Conservation (phyloP, 2,797 vertebrate species). For the Melanotaenia boesemani region DNA sequence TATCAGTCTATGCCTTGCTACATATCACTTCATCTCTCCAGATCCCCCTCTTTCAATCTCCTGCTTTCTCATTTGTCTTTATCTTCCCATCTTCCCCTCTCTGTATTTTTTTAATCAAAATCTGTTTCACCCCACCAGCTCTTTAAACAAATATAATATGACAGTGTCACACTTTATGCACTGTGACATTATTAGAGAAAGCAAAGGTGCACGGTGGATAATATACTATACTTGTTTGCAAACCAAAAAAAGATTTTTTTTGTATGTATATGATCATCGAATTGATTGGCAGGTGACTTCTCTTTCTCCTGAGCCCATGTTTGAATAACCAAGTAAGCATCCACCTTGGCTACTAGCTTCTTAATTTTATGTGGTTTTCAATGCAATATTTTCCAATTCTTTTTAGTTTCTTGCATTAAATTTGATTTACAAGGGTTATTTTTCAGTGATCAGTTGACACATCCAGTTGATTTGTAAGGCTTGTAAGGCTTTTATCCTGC, state of each 20-base stretch:
- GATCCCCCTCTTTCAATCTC: slow-evolving; percentile 66
- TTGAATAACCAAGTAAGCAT: no score
- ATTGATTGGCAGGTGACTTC: no score
- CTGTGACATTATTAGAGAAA: background rate
- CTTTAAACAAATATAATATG: slow-evolving; percentile 55
- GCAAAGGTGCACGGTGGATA: slow-evolving; percentile 24
- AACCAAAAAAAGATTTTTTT: background rate
- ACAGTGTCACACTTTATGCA: slow-evolving; percentile 34
- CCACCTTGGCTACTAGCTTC: no score
- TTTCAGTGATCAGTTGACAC: no score
- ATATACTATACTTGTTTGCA: slow-evolving; percentile 12
- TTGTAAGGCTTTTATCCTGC: no score
- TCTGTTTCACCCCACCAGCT: slow-evolving; percentile 52
- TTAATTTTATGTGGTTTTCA: no score
- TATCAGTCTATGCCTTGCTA: slow-evolving; percentile 56
- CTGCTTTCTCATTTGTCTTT: slow-evolving; percentile 62
- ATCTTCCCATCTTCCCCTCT: slow-evolving; percentile 52
- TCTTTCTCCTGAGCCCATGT: no score
- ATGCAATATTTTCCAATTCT: no score
- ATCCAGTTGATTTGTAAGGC: no score
- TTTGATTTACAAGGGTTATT: no score
- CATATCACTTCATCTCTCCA: slow-evolving; percentile 69
- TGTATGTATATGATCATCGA: no score
- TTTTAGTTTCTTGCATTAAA: no score
- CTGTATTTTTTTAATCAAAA: slow-evolving; percentile 74